Evolutionary conservation across 2,113 vertebrate species (phyloP), one percentile per base, ranked within the genome.

Genomic region (Hemiscyllium ocellatum): DNA sequence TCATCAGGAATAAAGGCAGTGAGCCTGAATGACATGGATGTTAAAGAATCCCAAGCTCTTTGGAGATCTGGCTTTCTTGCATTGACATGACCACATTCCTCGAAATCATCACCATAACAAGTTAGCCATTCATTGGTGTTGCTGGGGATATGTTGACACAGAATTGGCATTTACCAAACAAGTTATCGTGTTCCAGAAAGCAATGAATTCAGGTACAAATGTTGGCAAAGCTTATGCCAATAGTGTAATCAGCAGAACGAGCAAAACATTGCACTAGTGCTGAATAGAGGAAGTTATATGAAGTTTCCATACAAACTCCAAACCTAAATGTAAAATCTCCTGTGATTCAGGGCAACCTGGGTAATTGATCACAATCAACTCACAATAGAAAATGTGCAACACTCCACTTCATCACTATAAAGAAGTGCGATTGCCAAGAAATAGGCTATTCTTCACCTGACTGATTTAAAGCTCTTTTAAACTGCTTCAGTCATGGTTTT

Each of bases 391-490:
- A 42, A n/a, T 5, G n/a, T 17, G n/a, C 78, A 37, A 19, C 19
- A 37, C 33, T 80, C 78, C 78, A 37, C 33, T 78, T n/a, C 78
- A 80, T 37, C 78, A 80, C 37, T 15, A 80, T n/a, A 15, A 83
- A 15, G 78, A 3, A 83, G n/a, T 42, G n/a, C 3, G 78, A 83
- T 83, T 37, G 78, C 78, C 13, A 20, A 15, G 78, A 83, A 83
- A 83, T 19, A 37, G 19, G n/a, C 13, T 15, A 42, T 83, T 42
- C 78, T 83, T 42, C 78, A 83, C 19, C 15, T 42, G 78, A 42
- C 78, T 83, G 78, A 19, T 83, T 83, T 83, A 83, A 83, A 37
- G 78, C n/a, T 83, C 78, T 83, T 83, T 42, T 83, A 83, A 83
- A 83, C 37, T 37, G 78, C n/a, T 37, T 83, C 19, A 15, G 37